phyloP scores from a whole-genome alignment of 2,113 vertebrate genomes.

The Euleptes europaea region DNA sequence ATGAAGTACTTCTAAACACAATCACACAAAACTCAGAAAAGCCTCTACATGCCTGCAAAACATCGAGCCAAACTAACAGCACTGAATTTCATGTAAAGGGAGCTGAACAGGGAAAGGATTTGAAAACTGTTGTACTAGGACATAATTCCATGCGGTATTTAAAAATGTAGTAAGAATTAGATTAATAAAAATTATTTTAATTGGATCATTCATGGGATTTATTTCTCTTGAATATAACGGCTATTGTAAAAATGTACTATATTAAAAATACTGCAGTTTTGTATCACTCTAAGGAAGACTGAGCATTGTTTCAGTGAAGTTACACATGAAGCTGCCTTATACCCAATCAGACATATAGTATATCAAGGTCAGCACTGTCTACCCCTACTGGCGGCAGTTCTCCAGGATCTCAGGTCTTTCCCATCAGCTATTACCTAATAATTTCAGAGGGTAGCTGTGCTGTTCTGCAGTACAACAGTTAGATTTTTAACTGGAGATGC shows the following conservation, averaged over 20 bases:
- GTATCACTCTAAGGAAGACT: slow-evolving; percentile 24
- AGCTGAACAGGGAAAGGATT: neutral
- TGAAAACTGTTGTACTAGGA: neutral
- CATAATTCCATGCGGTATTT: neutral
- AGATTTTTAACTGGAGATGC: too few species aligned
- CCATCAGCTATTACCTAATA: too few species aligned
- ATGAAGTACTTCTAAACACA: neutral
- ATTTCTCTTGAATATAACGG: slow-evolving; percentile 31
- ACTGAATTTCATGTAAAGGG: neutral
- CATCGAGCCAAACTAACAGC: neutral
- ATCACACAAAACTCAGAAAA: neutral
- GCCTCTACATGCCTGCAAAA: neutral
- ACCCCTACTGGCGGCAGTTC: too few species aligned
- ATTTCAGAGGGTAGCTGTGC: too few species aligned
- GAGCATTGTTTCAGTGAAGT: neutral
- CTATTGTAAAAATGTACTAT: neutral
- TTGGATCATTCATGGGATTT: slow-evolving; percentile 15
- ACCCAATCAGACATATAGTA: too few species aligned
- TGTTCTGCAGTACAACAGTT: too few species aligned
- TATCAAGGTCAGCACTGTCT: too few species aligned
- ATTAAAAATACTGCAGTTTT: neutral
- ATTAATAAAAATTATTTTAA: slow-evolving; percentile 14
- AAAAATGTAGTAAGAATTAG: slow-evolving; percentile 31
- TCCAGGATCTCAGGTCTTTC: too few species aligned
- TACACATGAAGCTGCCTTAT: too few species aligned